Conservation (phyloP, 2,888 invertebrate genomes). For the Ophion ellenae region DNA sequence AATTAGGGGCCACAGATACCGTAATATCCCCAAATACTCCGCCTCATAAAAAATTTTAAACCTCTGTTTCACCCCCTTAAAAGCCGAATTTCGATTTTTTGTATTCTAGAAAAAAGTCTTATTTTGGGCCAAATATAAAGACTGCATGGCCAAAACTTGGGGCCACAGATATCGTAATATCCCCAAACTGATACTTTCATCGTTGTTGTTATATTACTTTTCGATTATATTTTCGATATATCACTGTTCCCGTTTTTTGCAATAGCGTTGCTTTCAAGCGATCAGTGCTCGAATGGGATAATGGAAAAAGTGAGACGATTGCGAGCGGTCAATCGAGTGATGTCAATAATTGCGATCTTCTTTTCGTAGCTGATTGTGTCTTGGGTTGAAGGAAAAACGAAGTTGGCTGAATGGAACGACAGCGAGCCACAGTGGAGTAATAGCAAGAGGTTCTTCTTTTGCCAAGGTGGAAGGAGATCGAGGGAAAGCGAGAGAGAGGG, state of each 20-base stretch:
- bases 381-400: slow-evolving; percentile 64
- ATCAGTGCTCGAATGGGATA: slow-evolving; percentile 44
- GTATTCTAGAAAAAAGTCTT: too few relatives aligned
- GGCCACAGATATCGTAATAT: too few relatives aligned
- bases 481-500: slow-evolving; percentile 44
- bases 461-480: slow-evolving; percentile 5
- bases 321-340: slow-evolving; percentile 67
- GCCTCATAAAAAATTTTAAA: too few relatives aligned
- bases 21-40: too few relatives aligned
- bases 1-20: too few relatives aligned
- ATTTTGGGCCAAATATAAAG: too few relatives aligned
- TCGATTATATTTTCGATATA: slow-evolving; percentile 13
- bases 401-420: slow-evolving; percentile 64
- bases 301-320: slow-evolving; percentile 30
- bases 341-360: slow-evolving; percentile 74
- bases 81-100: too few relatives aligned
- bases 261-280: slow-evolving; percentile 53
- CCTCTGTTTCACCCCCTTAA: too few relatives aligned
- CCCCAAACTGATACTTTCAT: slow-evolving; percentile 8
- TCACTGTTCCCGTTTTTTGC: slow-evolving; percentile 11
- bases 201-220: slow-evolving; percentile 33
- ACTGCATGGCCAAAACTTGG: too few relatives aligned
- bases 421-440: slow-evolving; percentile 39
- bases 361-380: slow-evolving; percentile 70
- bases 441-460: slow-evolving; percentile 40